These are phyloP conservation scores for Aproaerema taeniolella DNA, from an alignment of 2,888 invertebrate species.

Conservation along the genomic window DNA sequence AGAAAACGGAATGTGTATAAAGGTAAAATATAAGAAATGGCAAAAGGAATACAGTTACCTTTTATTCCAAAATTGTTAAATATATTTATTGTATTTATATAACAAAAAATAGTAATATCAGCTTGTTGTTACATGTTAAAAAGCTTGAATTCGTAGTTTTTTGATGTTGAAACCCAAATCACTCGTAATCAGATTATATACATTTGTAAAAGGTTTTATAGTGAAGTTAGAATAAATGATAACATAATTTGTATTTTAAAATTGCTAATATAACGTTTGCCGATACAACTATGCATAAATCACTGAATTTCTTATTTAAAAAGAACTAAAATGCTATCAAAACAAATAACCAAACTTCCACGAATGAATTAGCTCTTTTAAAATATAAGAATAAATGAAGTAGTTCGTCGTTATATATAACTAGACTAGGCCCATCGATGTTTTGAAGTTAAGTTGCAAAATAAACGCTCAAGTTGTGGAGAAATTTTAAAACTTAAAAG, in stretches of 20 bases:
- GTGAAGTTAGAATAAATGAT: conserved; percentile 39
- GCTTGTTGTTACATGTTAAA: conserved; percentile 60
- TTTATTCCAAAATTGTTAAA: conserved; percentile 9
- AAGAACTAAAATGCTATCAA: too few relatives aligned
- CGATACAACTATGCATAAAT: too few relatives aligned
- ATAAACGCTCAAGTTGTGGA: too few relatives aligned
- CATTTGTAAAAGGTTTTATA: conserved; percentile 69
- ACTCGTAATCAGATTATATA: conserved; percentile 55
- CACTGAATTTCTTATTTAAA: too few relatives aligned
- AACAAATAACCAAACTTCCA: too few relatives aligned
- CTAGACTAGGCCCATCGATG: not conserved
- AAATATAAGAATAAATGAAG: not conserved
- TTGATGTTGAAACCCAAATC: conserved; percentile 44
- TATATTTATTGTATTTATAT: conserved; percentile 3
- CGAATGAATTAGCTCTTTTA: not conserved
- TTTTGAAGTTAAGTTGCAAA: not conserved
- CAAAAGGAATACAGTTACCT: too few relatives aligned
- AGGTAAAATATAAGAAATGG: not conserved
- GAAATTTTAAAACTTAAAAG: too few relatives aligned
- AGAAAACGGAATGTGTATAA: conserved; percentile 12
- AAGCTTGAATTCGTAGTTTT: conserved; percentile 54
- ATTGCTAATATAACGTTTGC: too few relatives aligned
- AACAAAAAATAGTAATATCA: conserved; percentile 14
- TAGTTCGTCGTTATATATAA: conserved; percentile 28
- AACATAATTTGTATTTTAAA: conserved; percentile 15